phyloP scores from a whole-genome alignment of 2,113 vertebrate genomes.

The Panthera uncia region DNA sequence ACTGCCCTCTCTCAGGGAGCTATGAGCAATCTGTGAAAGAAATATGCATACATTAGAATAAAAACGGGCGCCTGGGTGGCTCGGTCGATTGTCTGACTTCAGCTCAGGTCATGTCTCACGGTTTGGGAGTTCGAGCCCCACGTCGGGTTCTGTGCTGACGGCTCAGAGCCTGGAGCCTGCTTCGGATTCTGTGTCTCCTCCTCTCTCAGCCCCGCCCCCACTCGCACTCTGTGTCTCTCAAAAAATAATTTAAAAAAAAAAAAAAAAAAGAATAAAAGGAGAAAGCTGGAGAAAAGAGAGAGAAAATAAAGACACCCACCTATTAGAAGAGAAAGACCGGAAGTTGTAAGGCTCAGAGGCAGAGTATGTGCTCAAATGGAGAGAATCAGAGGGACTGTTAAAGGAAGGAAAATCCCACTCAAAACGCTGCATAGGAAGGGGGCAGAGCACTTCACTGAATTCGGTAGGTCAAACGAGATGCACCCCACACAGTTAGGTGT shows the following conservation, averaged over 20 bases:
- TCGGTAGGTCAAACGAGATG: neutral
- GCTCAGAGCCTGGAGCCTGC: too few species aligned
- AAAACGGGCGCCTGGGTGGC: neutral
- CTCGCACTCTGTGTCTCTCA: too few species aligned
- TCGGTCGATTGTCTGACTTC: too few species aligned
- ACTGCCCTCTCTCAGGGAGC: neutral
- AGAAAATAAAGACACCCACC: slow-evolving; percentile 79
- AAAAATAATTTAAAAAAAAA: too few species aligned
- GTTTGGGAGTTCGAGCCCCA: too few species aligned
- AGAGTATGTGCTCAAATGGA: slow-evolving; percentile 75
- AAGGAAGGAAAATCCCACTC: slow-evolving; percentile 55
- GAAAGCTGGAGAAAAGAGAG: neutral
- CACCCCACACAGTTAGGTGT: neutral
- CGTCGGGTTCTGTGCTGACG: too few species aligned
- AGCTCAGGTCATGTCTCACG: too few species aligned
- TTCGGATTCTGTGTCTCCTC: too few species aligned
- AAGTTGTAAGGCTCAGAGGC: slow-evolving; percentile 83
- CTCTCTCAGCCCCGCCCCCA: too few species aligned
- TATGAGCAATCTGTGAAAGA: neutral
- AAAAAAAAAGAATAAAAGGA: too few species aligned
- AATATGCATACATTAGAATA: neutral
- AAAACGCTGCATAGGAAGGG: neutral
- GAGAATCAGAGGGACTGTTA: slow-evolving; percentile 84
- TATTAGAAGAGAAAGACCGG: slow-evolving; percentile 84
- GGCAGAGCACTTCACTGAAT: neutral